Conservation (phyloP, 1,140 invertebrate species). For the Drusus annulatus region DNA sequence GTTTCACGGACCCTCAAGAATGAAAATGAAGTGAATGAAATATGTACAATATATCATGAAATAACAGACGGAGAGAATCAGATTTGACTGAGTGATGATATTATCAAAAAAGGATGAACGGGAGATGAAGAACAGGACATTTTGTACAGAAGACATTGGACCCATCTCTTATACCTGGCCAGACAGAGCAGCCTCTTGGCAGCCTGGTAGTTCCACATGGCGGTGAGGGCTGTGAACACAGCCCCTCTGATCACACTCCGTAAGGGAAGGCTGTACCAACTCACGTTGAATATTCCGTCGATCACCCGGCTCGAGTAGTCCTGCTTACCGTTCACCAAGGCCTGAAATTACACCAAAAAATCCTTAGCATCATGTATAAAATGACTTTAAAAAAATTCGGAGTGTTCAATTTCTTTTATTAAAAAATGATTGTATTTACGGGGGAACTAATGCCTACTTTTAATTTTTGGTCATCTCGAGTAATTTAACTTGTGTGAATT, state of each 20-base stretch:
- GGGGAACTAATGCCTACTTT: too few relatives aligned
- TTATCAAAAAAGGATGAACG: too few relatives aligned
- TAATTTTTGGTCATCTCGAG: too few relatives aligned
- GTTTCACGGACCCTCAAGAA: too few relatives aligned
- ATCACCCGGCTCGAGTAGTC: conserved; percentile 52
- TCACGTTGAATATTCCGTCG: conserved; percentile 59
- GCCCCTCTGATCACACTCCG: conserved; percentile 53
- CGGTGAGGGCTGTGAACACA: conserved; percentile 55
- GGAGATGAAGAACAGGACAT: background rate
- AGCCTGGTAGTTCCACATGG: conserved; percentile 58
- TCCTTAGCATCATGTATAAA: background rate
- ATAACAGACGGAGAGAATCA: too few relatives aligned
- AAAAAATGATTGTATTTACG: too few relatives aligned
- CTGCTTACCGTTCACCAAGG: conserved; percentile 45
- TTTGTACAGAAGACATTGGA: conserved; percentile 42
- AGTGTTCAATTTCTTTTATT: too few relatives aligned
- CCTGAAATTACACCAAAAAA: conserved; percentile 49
- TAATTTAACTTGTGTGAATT: too few relatives aligned
- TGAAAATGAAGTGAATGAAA: too few relatives aligned
- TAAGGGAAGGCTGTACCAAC: conserved; percentile 55
- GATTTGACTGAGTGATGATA: too few relatives aligned
- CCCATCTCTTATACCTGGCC: conserved; percentile 45
- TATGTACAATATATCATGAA: too few relatives aligned
- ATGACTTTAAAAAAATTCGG: background rate
- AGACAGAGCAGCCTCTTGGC: conserved; percentile 54